These are phyloP conservation scores for Neodiprion virginianus DNA, from an alignment of 1,140 invertebrate genomes.

Conservation along the genomic window DNA sequence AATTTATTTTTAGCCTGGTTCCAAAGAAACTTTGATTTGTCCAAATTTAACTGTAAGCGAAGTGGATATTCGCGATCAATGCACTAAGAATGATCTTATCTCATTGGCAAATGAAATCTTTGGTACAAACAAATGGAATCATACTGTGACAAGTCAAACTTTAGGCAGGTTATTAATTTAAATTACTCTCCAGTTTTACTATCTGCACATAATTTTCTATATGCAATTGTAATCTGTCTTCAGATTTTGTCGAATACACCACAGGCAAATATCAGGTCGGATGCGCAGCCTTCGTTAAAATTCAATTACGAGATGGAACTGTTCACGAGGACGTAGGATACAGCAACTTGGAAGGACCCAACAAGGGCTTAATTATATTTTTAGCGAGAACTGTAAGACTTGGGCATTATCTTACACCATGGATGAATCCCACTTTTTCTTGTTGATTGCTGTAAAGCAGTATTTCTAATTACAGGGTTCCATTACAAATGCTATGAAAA, in stretches of 20 bases:
- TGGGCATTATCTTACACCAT: neutral
- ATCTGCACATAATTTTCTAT: slow-evolving; percentile 12
- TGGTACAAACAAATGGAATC: slow-evolving; percentile 43
- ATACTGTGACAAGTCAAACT: slow-evolving; percentile 42
- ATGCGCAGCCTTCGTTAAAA: slow-evolving; percentile 36
- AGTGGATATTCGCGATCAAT: neutral
- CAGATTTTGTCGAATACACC: slow-evolving; percentile 39
- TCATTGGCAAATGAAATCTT: slow-evolving; percentile 39
- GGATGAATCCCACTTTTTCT: neutral
- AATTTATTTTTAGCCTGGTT: neutral
- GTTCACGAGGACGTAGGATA: slow-evolving; percentile 49
- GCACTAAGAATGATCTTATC: slow-evolving; percentile 32
- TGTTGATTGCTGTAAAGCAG: neutral
- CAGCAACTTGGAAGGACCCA: slow-evolving; percentile 29
- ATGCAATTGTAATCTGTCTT: slow-evolving; percentile 7
- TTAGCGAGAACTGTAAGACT: slow-evolving; percentile 37
- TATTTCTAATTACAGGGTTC: slow-evolving; percentile 30
- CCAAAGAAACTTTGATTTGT: neutral
- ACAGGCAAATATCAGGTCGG: slow-evolving; percentile 38
- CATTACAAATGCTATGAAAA: slow-evolving; percentile 31
- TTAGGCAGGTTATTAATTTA: slow-evolving; percentile 32
- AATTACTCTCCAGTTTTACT: slow-evolving; percentile 10
- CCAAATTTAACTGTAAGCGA: neutral
- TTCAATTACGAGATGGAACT: slow-evolving; percentile 39
- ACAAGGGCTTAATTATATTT: slow-evolving; percentile 41